Conservation (phyloP, 2,797 vertebrate species). For the Pelobates cultripes region DNA sequence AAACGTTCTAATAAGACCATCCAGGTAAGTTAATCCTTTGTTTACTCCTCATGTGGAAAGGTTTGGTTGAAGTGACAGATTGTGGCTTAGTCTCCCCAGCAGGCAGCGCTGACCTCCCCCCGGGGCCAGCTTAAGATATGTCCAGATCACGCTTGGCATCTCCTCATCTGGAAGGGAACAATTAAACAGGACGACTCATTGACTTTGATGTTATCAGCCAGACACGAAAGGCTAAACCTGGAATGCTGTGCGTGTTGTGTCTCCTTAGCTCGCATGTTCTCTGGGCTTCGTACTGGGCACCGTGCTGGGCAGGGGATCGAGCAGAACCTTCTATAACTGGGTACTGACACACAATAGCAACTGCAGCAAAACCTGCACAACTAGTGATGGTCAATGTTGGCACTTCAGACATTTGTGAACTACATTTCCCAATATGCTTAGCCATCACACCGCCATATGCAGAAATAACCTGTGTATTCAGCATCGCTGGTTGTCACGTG, state of each 20-base stretch:
- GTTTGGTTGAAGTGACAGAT: not conserved
- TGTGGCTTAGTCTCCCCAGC: not conserved
- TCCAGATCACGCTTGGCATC: slow-evolving; percentile 13
- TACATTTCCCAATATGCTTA: no score
- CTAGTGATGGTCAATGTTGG: no score
- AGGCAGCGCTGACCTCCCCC: slow-evolving; percentile 14
- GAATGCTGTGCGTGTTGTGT: not conserved
- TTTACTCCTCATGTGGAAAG: not conserved
- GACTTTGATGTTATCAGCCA: slow-evolving; percentile 1
- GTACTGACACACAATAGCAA: no score
- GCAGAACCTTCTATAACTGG: no score
- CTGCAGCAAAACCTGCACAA: no score
- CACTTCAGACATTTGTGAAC: no score
- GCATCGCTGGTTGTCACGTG: no score
- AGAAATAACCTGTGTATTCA: no score
- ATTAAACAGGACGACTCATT: not conserved
- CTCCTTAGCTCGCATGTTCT: not conserved
- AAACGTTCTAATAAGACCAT: not conserved
- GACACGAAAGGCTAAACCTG: not conserved
- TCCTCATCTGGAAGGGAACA: slow-evolving; percentile 5
- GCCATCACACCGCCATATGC: no score
- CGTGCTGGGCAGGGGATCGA: no score
- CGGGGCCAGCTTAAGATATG: slow-evolving; percentile 1
- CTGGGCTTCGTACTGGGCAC: no score
- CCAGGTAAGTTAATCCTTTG: not conserved